These are phyloP conservation scores for Malacoctenus gilli DNA, from an alignment of 2,797 vertebrate genomes.

Conservation along the genomic window DNA sequence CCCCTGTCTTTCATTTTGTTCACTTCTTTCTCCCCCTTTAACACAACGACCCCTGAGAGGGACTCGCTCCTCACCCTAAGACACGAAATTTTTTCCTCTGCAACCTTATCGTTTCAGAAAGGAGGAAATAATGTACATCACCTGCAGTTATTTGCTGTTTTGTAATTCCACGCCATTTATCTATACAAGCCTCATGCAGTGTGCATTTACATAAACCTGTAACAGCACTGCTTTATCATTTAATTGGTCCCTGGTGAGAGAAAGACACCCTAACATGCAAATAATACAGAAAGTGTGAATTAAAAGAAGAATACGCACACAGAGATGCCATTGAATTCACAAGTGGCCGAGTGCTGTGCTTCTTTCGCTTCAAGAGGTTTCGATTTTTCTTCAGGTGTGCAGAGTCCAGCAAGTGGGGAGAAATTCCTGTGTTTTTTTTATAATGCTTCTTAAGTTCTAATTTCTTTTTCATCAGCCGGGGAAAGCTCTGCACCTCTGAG, in stretches of 20 bases:
- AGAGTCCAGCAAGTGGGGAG: slow-evolving; percentile 12
- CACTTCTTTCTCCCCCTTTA: slow-evolving; percentile 37
- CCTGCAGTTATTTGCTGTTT: slow-evolving; percentile 78
- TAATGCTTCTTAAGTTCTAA: slow-evolving; percentile 18
- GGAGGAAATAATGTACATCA: slow-evolving; percentile 64
- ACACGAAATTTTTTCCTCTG: slow-evolving; percentile 50
- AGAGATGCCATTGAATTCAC: slow-evolving; percentile 55
- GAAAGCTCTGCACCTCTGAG: background rate
- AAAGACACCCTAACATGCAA: slow-evolving; percentile 77
- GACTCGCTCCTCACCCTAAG: slow-evolving; percentile 37
- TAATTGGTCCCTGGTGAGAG: slow-evolving; percentile 77
- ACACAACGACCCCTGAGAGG: slow-evolving; percentile 59
- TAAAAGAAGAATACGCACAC: slow-evolving; percentile 55
- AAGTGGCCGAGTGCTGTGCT: slow-evolving; percentile 55
- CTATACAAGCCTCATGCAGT: slow-evolving; percentile 70
- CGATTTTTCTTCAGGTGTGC: slow-evolving; percentile 31
- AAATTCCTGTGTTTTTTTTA: slow-evolving; percentile 7
- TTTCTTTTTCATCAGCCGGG: slow-evolving; percentile 20
- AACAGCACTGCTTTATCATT: slow-evolving; percentile 79
- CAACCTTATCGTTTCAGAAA: slow-evolving; percentile 75
- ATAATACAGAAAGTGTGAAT: slow-evolving; percentile 66
- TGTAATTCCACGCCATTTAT: slow-evolving; percentile 77
- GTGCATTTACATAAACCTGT: slow-evolving; percentile 80
- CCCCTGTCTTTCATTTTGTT: slow-evolving; percentile 40
- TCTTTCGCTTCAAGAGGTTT: slow-evolving; percentile 48